These are phyloP conservation scores for Sebastes fasciatus DNA, from an alignment of 2,113 vertebrate genomes.

Conservation along the genomic window DNA sequence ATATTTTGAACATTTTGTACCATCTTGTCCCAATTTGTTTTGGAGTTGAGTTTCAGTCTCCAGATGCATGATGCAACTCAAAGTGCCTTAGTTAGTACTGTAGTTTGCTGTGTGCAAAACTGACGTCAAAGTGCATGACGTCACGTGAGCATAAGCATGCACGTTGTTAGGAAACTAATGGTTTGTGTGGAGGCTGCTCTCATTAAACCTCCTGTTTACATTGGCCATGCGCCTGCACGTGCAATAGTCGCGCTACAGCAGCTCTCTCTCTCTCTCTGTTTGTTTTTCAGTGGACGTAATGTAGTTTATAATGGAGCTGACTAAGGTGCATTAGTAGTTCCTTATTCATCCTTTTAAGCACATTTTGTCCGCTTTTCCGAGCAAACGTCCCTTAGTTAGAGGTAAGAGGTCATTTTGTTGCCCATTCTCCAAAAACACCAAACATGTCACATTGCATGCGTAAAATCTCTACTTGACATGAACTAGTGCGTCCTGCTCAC, in stretches of 20 bases:
- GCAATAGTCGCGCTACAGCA: not conserved
- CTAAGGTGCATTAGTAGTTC: not conserved
- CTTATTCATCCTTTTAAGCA: not conserved
- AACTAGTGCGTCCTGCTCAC: conserved; percentile 26
- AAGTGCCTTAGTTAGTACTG: not conserved
- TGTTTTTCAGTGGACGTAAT: too few relatives aligned
- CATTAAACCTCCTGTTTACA: conserved; percentile 36
- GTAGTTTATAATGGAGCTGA: not conserved
- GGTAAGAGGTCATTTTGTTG: not conserved
- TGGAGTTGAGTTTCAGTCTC: not conserved
- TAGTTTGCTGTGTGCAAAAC: conserved; percentile 1
- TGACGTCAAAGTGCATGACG: conserved; percentile 55
- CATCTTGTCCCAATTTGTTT: not conserved
- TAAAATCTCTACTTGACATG: conserved; percentile 19
- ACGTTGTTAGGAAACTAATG: conserved; percentile 6
- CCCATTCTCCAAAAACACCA: conserved; percentile 1
- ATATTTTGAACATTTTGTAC: not conserved
- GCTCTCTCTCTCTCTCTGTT: not conserved
- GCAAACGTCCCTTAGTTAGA: not conserved
- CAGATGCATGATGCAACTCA: conserved; percentile 1
- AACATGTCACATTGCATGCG: not conserved
- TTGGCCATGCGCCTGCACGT: conserved; percentile 48
- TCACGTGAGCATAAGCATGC: conserved; percentile 24
- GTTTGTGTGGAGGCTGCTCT: conserved; percentile 8
- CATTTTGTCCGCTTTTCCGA: not conserved